Base-by-base conservation (phyloP, 2,888 invertebrate genomes). In the Netelia melanura region DNA sequence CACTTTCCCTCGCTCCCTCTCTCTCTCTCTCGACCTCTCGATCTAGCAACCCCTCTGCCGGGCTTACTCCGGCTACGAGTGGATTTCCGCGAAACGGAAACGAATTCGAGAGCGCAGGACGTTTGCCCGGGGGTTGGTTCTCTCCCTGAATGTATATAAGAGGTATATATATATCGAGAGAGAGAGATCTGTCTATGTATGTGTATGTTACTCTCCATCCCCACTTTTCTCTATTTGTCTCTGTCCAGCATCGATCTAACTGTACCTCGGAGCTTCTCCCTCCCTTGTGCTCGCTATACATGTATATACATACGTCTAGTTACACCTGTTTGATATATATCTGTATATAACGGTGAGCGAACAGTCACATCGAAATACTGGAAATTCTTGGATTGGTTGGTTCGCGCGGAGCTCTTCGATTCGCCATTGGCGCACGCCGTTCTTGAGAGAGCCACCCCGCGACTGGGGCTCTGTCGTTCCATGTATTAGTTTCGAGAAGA, bases 331-430 rank as follows among this genome's bases (percentile, higher is more conserved):
- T 74, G 30, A 30, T 67, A 38, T 58, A 43, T 44, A 44, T 43
- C n/a, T 56, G 25, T 48, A 65, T 62, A 62, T 48, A 43, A 54
- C 56, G 3, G 30, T 43, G 58, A 86, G 67, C 65, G 56, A 54
- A 72, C 87, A 91, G 89, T 91, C 90, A 90, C 92, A 91, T 91
- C 88, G 87, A 90, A 90, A 92, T 91, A 86, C 89, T 89, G 88
- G 90, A 91, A 92, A 92, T 88, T 90, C 90, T 43, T 86, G 87
- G 89, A 93, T 93, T 93, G 93, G 93, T 88, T 85, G 89, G 17
- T 25, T 54, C 58, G 21, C 67, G 85, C 72, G 80, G 71, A 79
- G 65, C 74, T 80, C 48, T 68, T 80, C 79, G 86, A 74, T 83
- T 85, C 64, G 62, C 81, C 86, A 91, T 91, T 92, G 92, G 91